phyloP scores from a whole-genome alignment of 2,888 invertebrate genomes.

The Aphodius granarius region DNA sequence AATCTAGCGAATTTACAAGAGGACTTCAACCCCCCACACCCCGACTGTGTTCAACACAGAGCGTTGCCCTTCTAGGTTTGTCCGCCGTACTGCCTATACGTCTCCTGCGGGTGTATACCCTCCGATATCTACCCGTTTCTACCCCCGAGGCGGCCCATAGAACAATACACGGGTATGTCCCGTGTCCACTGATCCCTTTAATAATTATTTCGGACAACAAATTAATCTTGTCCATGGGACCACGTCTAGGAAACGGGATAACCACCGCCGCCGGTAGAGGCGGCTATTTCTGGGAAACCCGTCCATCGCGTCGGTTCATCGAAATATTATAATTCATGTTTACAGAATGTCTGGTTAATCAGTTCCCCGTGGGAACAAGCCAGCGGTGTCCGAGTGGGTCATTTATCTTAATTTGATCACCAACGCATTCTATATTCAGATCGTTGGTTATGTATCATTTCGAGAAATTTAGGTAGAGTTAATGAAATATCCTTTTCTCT shows the following conservation, averaged over 20 bases:
- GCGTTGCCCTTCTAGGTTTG: background rate
- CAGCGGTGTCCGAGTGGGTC: background rate
- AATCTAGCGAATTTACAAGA: conserved; percentile 10
- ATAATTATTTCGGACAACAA: conserved; percentile 9
- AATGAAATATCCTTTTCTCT: too few species aligned
- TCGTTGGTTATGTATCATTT: background rate
- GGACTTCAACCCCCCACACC: background rate
- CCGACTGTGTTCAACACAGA: background rate
- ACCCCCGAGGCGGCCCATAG: background rate
- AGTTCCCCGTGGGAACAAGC: background rate
- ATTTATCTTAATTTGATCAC: background rate
- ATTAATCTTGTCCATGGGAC: background rate
- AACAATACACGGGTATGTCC: background rate
- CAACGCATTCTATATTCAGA: background rate
- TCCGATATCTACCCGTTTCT: background rate
- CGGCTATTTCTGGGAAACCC: background rate
- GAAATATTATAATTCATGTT: background rate
- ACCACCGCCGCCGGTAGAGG: background rate
- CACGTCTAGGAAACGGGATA: background rate
- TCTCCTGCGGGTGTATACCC: background rate
- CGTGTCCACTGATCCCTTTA: conserved; percentile 1
- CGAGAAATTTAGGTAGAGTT: background rate
- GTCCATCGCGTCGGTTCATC: too few species aligned
- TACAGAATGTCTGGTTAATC: background rate
- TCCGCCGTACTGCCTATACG: background rate